Percentiles rank a stretch among this genome's conserved stretches.
Conservation (phyloP, 2,797 vertebrate genomes). For the Toxotes lorentzi region DNA sequence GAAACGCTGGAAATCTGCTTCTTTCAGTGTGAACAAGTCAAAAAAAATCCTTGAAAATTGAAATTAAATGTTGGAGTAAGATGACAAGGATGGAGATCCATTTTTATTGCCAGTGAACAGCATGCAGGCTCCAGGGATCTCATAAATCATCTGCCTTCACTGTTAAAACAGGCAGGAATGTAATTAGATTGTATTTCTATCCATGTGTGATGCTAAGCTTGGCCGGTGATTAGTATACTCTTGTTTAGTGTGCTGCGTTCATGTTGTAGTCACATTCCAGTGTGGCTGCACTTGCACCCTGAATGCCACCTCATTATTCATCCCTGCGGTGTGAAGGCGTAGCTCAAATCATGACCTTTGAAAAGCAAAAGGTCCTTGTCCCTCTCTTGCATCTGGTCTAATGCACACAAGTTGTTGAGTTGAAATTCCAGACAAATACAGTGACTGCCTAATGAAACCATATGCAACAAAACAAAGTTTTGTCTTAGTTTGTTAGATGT, state of each 20-base stretch:
- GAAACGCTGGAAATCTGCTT: too few relatives aligned
- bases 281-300: neutral
- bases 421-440: constrained; percentile 4
- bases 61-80: neutral
- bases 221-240: neutral
- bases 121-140: neutral
- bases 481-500: too few relatives aligned
- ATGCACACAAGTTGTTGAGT: neutral
- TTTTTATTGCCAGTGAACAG: constrained; percentile 17
- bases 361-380: constrained; percentile 31
- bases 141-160: constrained; percentile 6
- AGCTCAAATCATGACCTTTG: constrained; percentile 26
- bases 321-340: constrained; percentile 20
- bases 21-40: too few relatives aligned
- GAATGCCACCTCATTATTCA: constrained; percentile 21
- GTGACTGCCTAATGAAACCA: neutral
- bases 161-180: constrained; percentile 20
- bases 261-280: neutral
- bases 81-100: neutral
- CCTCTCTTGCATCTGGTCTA: constrained; percentile 1
- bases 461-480: too few relatives aligned
- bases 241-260: neutral
- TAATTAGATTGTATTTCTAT: neutral
- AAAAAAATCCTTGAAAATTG: neutral
- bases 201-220: neutral